Evolutionary conservation across 2,113 vertebrate species (phyloP).

Genomic region (Ceratotherium simum): DNA sequence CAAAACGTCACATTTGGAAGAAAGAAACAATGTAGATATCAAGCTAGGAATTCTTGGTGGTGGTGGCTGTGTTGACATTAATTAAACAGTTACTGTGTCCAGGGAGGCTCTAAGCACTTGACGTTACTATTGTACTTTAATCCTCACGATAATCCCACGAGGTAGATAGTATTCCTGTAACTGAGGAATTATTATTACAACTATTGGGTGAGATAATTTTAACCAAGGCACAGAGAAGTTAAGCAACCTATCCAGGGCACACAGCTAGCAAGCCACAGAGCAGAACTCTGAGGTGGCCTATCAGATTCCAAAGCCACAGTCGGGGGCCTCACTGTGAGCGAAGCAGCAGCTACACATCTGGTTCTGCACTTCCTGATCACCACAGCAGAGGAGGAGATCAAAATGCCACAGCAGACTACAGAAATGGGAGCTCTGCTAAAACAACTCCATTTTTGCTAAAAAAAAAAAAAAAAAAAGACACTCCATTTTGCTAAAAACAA

Average conservation of each 20-base stretch:
- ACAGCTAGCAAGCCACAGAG: neutral
- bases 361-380: no score
- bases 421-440: neutral
- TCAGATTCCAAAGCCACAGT: neutral
- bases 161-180: accelerated
- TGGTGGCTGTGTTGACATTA: neutral
- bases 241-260: neutral
- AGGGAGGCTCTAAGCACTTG: neutral
- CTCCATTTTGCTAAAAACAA: no score
- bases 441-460: no score
- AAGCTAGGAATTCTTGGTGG: neutral
- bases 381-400: no score
- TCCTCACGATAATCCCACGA: neutral
- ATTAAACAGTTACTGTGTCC: neutral
- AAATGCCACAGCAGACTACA: neutral
- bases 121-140: neutral
- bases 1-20: neutral
- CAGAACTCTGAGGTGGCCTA: no score
- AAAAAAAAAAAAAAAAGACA: no score
- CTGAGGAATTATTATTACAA: neutral
- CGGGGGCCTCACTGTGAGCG: accelerated
- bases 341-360: neutral
- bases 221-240: neutral
- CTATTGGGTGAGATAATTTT: neutral
- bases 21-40: neutral